A percentile compares a stretch with the other conserved stretches of the same genome.
phyloP scores from a whole-genome alignment of 2,797 vertebrate genomes.

The Salarias fasciatus region DNA sequence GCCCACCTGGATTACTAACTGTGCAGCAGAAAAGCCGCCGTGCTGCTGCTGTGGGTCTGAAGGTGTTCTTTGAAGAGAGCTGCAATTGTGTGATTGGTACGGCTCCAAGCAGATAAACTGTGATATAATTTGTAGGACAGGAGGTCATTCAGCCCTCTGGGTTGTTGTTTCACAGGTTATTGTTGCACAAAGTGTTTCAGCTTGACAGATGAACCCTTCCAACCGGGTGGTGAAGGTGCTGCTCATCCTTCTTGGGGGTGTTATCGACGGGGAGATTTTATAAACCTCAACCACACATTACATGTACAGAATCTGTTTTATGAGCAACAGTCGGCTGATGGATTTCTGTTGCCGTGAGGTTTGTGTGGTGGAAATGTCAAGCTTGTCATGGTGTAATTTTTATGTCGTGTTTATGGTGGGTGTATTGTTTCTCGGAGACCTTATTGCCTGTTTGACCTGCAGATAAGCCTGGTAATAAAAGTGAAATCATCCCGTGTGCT shows the following conservation, averaged over 20 bases:
- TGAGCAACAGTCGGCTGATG: neutral
- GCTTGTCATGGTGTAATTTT: neutral
- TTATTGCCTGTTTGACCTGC: conserved; percentile 9
- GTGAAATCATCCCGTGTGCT: neutral
- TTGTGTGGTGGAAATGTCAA: neutral
- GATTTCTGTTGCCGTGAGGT: neutral
- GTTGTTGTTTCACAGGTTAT: neutral
- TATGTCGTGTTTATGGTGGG: neutral
- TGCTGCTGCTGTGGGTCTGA: conserved; percentile 51
- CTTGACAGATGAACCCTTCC: conserved; percentile 3
- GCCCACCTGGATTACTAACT: conserved; percentile 70
- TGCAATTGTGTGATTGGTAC: conserved; percentile 14
- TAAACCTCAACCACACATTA: neutral
- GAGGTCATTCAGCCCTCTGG: conserved; percentile 1
- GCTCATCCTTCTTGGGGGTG: neutral
- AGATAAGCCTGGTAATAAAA: neutral
- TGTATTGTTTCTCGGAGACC: neutral
- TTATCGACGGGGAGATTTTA: too few relatives aligned
- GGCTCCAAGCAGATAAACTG: conserved; percentile 14
- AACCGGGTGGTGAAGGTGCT: neutral
- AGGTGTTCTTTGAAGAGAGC: conserved; percentile 40
- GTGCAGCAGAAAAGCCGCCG: conserved; percentile 47
- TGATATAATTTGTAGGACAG: conserved; percentile 47
- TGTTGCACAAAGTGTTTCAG: neutral
- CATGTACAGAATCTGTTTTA: neutral